A percentile compares a stretch with the other conserved stretches of the same genome.
Conservation (phyloP, 2,113 vertebrate genomes). For the Lepisosteus oculatus region DNA sequence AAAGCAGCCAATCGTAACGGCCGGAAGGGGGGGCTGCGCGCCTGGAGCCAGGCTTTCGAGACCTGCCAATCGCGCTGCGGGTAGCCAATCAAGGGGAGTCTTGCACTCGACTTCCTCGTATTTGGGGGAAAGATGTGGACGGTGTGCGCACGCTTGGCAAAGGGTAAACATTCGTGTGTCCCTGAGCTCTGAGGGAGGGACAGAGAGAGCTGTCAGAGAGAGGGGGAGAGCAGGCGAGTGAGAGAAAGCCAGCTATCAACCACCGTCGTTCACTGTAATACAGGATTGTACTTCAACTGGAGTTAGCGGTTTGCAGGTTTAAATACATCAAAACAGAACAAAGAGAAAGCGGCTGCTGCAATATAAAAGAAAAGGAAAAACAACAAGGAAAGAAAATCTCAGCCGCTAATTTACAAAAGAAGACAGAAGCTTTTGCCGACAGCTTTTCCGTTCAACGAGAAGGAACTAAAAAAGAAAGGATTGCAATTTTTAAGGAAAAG, state of each 20-base stretch:
- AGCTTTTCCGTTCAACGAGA: slow-evolving; percentile 46
- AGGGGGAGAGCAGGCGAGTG: slow-evolving; percentile 25
- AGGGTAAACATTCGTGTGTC: slow-evolving; percentile 85
- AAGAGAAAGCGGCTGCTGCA: slow-evolving; percentile 63
- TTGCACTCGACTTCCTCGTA: slow-evolving; percentile 67
- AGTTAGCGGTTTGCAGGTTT: slow-evolving; percentile 78
- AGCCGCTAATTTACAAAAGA: slow-evolving; percentile 63
- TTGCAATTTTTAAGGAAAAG: slow-evolving; percentile 46
- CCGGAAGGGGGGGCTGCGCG: slow-evolving; percentile 80
- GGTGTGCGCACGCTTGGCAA: slow-evolving; percentile 73
- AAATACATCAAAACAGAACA: slow-evolving; percentile 77
- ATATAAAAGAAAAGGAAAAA: slow-evolving; percentile 60
- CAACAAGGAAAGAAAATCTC: slow-evolving; percentile 57
- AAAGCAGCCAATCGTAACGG: slow-evolving; percentile 89
- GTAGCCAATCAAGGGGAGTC: slow-evolving; percentile 77
- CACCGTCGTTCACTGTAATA: slow-evolving; percentile 58
- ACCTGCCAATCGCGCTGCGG: slow-evolving; percentile 76
- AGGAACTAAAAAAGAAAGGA: slow-evolving; percentile 54
- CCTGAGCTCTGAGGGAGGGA: slow-evolving; percentile 67
- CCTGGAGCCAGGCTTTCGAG: slow-evolving; percentile 65
- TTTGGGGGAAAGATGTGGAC: slow-evolving; percentile 78
- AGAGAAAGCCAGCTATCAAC: slow-evolving; percentile 42
- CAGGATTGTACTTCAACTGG: slow-evolving; percentile 78
- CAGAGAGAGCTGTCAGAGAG: slow-evolving; percentile 56
- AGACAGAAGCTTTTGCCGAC: slow-evolving; percentile 49